phyloP scores from a whole-genome alignment of 2,113 vertebrate genomes.

The Thomomys bottae region DNA sequence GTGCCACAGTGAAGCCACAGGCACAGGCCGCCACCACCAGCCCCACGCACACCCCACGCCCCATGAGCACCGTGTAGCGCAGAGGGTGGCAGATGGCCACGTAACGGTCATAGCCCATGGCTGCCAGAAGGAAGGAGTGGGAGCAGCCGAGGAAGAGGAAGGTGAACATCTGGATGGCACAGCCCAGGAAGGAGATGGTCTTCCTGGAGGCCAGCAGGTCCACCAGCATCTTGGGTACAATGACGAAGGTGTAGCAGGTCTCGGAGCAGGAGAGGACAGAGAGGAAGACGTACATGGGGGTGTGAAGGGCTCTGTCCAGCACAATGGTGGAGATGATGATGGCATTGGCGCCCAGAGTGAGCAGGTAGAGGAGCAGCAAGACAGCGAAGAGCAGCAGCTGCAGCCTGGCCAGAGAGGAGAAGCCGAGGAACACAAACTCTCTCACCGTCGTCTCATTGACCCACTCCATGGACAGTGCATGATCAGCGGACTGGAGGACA shows the following conservation, averaged over 20 bases:
- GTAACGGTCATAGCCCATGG: constrained; percentile 71
- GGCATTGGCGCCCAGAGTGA: constrained; percentile 67
- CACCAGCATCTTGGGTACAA: constrained; percentile 76
- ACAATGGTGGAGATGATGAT: constrained; percentile 61
- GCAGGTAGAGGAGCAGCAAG: constrained; percentile 68
- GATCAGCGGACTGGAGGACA: not conserved
- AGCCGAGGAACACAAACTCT: constrained; percentile 62
- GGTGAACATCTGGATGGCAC: constrained; percentile 73
- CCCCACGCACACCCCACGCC: not conserved
- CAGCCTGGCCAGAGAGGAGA: constrained; percentile 42
- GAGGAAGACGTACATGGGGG: constrained; percentile 78
- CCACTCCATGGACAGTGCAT: constrained; percentile 15
- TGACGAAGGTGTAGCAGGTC: constrained; percentile 69
- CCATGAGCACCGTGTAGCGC: constrained; percentile 64
- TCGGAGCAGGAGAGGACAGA: constrained; percentile 70
- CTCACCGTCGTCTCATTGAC: constrained; percentile 59
- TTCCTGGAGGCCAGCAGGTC: constrained; percentile 67
- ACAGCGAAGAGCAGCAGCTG: constrained; percentile 51
- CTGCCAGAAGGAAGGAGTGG: constrained; percentile 73
- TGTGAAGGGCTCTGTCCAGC: constrained; percentile 64
- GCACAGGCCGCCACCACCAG: constrained; percentile 50
- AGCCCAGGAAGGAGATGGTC: constrained; percentile 74
- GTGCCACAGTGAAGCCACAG: constrained; percentile 62
- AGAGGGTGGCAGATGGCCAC: constrained; percentile 75
- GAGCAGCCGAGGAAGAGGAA: constrained; percentile 75